A percentile compares a stretch with the other conserved stretches of the same genome.
Conservation (phyloP, 1,140 invertebrate genomes). For the Callitettix versicolor region DNA sequence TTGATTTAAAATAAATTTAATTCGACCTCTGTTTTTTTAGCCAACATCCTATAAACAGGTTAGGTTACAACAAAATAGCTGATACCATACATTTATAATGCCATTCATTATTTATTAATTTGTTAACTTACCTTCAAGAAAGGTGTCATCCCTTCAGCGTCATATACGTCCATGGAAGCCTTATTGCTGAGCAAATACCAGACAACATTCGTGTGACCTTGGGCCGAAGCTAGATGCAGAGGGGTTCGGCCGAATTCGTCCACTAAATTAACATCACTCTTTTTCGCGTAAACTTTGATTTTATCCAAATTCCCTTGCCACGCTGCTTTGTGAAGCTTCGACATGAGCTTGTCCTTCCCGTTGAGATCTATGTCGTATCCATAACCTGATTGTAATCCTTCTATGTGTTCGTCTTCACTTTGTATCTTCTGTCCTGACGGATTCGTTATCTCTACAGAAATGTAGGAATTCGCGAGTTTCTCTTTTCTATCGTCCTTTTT, state of each 20-base stretch:
- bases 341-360: constrained; percentile 29
- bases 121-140: constrained; percentile 31
- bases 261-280: constrained; percentile 26
- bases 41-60: too few relatives aligned
- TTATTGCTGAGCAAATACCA: constrained; percentile 28
- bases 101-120: too few relatives aligned
- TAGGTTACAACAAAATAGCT: too few relatives aligned
- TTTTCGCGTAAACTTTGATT: constrained; percentile 26
- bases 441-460: constrained; percentile 25
- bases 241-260: constrained; percentile 27
- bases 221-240: constrained; percentile 29
- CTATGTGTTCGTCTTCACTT: constrained; percentile 24
- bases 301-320: constrained; percentile 30
- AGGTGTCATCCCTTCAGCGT: constrained; percentile 29
- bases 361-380: constrained; percentile 27
- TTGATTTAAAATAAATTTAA: too few relatives aligned
- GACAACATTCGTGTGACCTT: constrained; percentile 29
- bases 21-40: too few relatives aligned
- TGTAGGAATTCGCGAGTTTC: constrained; percentile 19
- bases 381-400: constrained; percentile 21
- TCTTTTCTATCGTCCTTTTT: constrained; percentile 26
- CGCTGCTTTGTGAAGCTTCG: constrained; percentile 30
- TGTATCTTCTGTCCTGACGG: constrained; percentile 19
- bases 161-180: constrained; percentile 26
- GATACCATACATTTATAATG: too few relatives aligned